These are phyloP conservation scores for Drosophila helvetica DNA, from an alignment of 2,888 invertebrate genomes.

Conservation along the genomic window DNA sequence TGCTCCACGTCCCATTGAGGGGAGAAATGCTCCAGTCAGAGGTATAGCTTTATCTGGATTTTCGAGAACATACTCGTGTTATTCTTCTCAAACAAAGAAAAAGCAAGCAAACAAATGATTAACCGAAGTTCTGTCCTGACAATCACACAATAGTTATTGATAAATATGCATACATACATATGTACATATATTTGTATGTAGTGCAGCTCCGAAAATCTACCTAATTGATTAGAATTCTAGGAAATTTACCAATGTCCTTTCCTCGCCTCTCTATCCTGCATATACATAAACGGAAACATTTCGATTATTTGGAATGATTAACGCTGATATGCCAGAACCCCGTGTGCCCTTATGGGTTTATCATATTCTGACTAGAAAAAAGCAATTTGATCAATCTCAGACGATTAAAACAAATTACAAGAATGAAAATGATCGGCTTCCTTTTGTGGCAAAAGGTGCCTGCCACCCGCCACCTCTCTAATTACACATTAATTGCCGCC, in stretches of 20 bases:
- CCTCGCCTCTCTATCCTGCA: too few relatives aligned
- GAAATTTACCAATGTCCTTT: neutral
- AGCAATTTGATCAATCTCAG: conserved; percentile 1
- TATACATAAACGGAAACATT: too few relatives aligned
- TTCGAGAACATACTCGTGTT: too few relatives aligned
- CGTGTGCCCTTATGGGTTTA: neutral
- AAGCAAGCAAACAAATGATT: conserved; percentile 52
- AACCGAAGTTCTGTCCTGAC: neutral
- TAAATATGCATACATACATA: neutral
- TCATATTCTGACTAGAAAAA: neutral
- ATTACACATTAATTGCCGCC: conserved; percentile 35
- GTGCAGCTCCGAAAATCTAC: conserved; percentile 15
- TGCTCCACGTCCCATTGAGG: neutral
- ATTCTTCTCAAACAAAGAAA: too few relatives aligned
- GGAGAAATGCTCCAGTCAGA: conserved; percentile 2
- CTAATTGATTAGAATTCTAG: conserved; percentile 47
- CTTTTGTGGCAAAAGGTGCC: conserved; percentile 18
- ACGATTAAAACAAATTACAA: conserved; percentile 17
- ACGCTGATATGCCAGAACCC: neutral
- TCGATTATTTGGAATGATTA: neutral
- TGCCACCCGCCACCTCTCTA: conserved; percentile 19
- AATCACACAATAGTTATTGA: neutral
- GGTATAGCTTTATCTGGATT: too few relatives aligned
- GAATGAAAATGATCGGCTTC: conserved; percentile 15
- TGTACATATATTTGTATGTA: neutral